Base-by-base conservation (phyloP, 2,113 vertebrate genomes). In the Burhinus bistriatus region DNA sequence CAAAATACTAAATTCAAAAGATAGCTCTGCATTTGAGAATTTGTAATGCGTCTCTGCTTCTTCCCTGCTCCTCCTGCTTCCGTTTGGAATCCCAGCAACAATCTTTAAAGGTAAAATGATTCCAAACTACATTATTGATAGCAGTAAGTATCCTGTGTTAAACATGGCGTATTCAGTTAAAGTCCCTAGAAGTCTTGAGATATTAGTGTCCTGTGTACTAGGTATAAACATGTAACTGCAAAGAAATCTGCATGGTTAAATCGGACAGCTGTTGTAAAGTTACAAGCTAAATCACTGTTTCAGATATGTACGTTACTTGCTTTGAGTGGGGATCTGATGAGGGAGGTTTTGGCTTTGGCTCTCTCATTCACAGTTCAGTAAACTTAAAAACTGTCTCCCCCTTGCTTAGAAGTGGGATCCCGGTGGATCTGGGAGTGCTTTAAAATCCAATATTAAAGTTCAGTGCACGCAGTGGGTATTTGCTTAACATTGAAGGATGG, bases 41-140 rank as follows among this genome's bases (percentile, higher is more conserved):
- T 94, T 96, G 95, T 98, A 98, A 98, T 97, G 52, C 61, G 0
- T 96, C n/a, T 98, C 89, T 98, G 94, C 97, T 98, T 98, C 95
- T 96, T 98, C 92, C 94, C 64, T 76, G 84, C 92, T 68, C 90
- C 96, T 97, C 10, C 23, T 98, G 98, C 98, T 98, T 95, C 88
- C 97, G 2, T 96, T 96, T 97, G 98, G 98, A 98, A 98, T 98
- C 96, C 97, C 98, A 99, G 99, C 98, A 96, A 98, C 99, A 97
- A 98, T 99, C 97, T 99, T 99, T 98, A 99, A 99, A 98, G 99
- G 98, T 98, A 98, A 99, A 98, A 98, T 97, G 98, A 98, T 98
- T 96, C 98, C 98, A 98, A 98, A 98, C 98, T 98, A 98, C 98
- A 98, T 99, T 98, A 97, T 99, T 98, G 98, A 99, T 97, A 98